Evolutionary conservation across 2,888 invertebrate genomes (phyloP).

Genomic region (Drosophila mimica): DNA sequence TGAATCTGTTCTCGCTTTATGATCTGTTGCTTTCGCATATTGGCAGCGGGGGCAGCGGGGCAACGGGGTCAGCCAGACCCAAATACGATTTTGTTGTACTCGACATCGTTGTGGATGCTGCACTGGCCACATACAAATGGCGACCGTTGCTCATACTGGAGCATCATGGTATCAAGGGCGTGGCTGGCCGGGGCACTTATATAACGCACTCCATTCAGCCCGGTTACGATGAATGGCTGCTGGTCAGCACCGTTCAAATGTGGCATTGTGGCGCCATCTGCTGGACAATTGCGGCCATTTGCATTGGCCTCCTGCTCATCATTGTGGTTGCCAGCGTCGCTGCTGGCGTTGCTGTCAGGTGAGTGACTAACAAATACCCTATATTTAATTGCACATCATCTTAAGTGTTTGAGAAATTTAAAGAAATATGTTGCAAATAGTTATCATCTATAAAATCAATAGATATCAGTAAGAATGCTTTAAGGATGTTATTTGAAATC

Average conservation of each 20-base stretch:
- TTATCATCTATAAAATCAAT: neutral
- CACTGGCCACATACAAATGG: constrained; percentile 75
- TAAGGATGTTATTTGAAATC: neutral
- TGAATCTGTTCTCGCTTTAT: constrained; percentile 84
- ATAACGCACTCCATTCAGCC: constrained; percentile 84
- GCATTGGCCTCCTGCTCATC: constrained; percentile 79
- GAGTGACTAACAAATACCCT: constrained; percentile 46
- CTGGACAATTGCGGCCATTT: constrained; percentile 83
- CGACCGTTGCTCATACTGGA: constrained; percentile 84
- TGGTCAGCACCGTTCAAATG: constrained; percentile 80
- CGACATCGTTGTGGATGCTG: constrained; percentile 79
- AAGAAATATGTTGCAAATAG: neutral
- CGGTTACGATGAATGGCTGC: constrained; percentile 84
- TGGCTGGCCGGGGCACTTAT: constrained; percentile 70
- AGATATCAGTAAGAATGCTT: neutral
- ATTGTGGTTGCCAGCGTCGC: constrained; percentile 83
- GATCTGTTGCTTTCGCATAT: constrained; percentile 82
- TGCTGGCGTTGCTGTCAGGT: constrained; percentile 84
- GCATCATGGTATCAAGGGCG: constrained; percentile 78
- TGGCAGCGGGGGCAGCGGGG: constrained; percentile 4
- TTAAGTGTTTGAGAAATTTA: neutral
- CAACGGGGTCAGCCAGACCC: constrained; percentile 39
- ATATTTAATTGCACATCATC: neutral
- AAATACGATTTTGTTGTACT: constrained; percentile 85
- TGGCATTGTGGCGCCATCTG: constrained; percentile 84